These are phyloP conservation scores for Trogon melanurus DNA, from an alignment of 2,113 vertebrate species.

Conservation along the genomic window DNA sequence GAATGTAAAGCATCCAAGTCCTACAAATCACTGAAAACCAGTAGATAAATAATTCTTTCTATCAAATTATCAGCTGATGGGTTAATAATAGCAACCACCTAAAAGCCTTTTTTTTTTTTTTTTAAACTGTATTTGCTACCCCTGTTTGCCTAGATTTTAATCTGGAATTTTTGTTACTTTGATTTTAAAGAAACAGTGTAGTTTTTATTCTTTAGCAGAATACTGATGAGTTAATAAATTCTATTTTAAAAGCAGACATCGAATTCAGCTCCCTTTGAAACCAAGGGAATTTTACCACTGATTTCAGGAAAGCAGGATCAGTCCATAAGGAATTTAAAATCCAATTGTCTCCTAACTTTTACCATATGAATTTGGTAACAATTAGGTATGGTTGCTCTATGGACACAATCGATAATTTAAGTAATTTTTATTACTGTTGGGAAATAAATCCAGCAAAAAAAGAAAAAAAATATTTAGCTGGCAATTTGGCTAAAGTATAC, in stretches of 20 bases:
- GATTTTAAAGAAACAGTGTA: conserved; percentile 5
- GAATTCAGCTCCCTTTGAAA: conserved; percentile 12
- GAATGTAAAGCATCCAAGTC: background rate
- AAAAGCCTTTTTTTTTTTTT: conserved; percentile 15
- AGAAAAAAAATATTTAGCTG: background rate
- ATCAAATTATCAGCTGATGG: conserved; percentile 9
- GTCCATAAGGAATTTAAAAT: background rate
- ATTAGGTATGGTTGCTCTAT: background rate
- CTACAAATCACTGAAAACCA: background rate
- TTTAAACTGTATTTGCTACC: background rate
- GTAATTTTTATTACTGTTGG: background rate
- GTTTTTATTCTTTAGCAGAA: conserved; percentile 16
- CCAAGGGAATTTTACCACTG: background rate
- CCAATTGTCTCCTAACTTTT: background rate
- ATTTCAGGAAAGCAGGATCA: background rate
- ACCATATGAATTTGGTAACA: background rate
- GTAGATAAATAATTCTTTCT: conserved; percentile 10
- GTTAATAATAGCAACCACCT: background rate
- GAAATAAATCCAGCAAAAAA: background rate
- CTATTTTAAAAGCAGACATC: background rate
- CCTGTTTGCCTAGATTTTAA: background rate
- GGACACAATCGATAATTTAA: background rate
- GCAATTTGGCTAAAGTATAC: background rate
- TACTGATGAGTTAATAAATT: background rate
- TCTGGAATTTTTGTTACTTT: background rate